Conservation (phyloP, 30 jellyfish, hydroid and myxozoan genomes). For the Aurelia sp. region DNA sequence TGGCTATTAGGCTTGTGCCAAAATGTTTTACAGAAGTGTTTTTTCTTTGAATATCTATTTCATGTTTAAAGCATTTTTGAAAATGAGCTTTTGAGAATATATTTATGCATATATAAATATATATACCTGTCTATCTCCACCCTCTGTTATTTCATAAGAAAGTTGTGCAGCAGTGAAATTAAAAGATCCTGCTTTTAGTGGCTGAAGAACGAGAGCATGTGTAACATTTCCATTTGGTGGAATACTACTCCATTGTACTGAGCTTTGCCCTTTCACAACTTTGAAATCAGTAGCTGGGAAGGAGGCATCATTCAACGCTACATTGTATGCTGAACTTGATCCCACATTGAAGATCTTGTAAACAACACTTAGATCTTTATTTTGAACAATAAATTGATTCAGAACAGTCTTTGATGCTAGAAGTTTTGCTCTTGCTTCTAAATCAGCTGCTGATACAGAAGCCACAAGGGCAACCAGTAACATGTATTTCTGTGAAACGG, state of each 20-base stretch:
- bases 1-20: too few species aligned
- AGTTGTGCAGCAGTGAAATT: constrained; percentile 96
- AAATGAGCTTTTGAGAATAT: too few species aligned
- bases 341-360: constrained; percentile 91
- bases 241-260: constrained; percentile 95
- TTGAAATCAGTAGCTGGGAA: constrained; percentile 89
- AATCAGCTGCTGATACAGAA: constrained; percentile 72
- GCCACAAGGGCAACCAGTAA: constrained; percentile 68
- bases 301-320: constrained; percentile 74
- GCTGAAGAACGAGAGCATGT: constrained; percentile 85
- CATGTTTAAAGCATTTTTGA: too few species aligned
- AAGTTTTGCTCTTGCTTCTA: constrained; percentile 87
- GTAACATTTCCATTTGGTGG: constrained; percentile 83
- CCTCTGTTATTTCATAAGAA: constrained; percentile 85
- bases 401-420: constrained; percentile 89
- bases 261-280: constrained; percentile 79
- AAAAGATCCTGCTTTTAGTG: constrained; percentile 81
- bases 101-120: too few species aligned
- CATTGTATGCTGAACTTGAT: constrained; percentile 89
- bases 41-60: too few species aligned
- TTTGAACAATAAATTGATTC: constrained; percentile 87
- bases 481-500: constrained; percentile 44
- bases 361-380: constrained; percentile 81
- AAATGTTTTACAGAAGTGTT: too few species aligned
- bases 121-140: constrained; percentile 85